These are phyloP conservation scores for Dendroctonus ponderosae DNA, from an alignment of 1,140 invertebrate species.

Conservation along the genomic window DNA sequence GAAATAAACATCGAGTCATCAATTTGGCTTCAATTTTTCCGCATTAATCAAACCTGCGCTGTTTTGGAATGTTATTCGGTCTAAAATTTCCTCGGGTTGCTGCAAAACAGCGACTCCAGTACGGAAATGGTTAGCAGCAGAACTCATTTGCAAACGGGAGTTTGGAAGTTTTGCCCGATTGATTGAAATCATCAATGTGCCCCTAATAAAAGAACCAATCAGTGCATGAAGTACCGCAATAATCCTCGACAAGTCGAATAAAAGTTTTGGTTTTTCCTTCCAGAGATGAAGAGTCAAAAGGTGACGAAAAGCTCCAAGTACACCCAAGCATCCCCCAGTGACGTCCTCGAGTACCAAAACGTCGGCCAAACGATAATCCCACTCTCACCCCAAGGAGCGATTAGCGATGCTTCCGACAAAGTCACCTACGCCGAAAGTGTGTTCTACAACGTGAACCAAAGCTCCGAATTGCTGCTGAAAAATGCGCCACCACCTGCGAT, in stretches of 20 bases:
- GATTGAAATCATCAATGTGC: too few relatives aligned
- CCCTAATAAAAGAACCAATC: too few relatives aligned
- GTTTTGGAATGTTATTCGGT: too few relatives aligned
- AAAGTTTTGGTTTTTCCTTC: slow-evolving; percentile 13
- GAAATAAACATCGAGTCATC: too few relatives aligned
- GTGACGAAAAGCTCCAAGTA: slow-evolving; percentile 47
- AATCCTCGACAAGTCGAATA: neutral
- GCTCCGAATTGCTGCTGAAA: slow-evolving; percentile 42
- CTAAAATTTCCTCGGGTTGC: too few relatives aligned
- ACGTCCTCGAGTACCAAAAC: slow-evolving; percentile 46
- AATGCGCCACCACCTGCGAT: slow-evolving; percentile 14
- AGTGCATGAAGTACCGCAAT: too few relatives aligned
- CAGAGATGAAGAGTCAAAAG: slow-evolving; percentile 38
- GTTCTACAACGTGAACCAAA: slow-evolving; percentile 41
- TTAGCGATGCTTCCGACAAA: slow-evolving; percentile 37
- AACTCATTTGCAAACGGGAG: too few relatives aligned
- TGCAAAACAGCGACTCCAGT: too few relatives aligned
- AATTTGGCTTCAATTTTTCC: too few relatives aligned
- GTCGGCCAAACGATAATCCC: slow-evolving; percentile 37
- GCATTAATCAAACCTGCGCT: too few relatives aligned
- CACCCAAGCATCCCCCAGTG: slow-evolving; percentile 45
- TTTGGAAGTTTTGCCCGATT: too few relatives aligned
- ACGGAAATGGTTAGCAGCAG: too few relatives aligned
- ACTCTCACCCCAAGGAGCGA: slow-evolving; percentile 31
- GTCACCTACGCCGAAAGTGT: slow-evolving; percentile 31